These are phyloP conservation scores for Drosophila tripunctata DNA, from an alignment of 2,888 invertebrate species.

Conservation along the genomic window DNA sequence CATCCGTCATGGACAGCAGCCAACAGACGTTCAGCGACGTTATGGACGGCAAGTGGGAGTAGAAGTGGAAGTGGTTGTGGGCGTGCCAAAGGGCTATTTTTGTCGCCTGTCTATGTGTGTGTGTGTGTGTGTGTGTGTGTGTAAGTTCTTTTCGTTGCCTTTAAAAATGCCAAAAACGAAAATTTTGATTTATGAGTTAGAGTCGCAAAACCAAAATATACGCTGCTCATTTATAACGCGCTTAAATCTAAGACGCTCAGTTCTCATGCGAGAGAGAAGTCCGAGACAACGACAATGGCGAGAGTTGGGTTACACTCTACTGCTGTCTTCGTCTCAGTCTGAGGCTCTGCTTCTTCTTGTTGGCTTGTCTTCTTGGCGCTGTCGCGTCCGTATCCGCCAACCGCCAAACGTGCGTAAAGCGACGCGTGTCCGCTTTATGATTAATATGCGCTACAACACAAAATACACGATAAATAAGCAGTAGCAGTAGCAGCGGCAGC, in stretches of 20 bases:
- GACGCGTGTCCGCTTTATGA: constrained; percentile 80
- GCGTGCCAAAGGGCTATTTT: constrained; percentile 60
- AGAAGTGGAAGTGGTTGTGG: not conserved
- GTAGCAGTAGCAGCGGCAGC: constrained; percentile 12
- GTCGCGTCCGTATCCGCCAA: constrained; percentile 64
- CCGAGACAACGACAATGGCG: constrained; percentile 17
- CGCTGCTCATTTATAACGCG: constrained; percentile 78
- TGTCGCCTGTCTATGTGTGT: constrained; percentile 25
- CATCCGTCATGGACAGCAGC: constrained; percentile 76
- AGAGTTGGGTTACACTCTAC: constrained; percentile 48
- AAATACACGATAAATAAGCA: constrained; percentile 72
- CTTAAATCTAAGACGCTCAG: constrained; percentile 76
- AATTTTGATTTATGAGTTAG: constrained; percentile 74
- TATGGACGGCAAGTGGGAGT: not conserved
- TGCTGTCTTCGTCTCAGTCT: constrained; percentile 31
- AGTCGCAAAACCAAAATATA: constrained; percentile 67
- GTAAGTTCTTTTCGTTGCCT: constrained; percentile 52
- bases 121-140: constrained; percentile 18
- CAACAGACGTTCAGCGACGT: constrained; percentile 50
- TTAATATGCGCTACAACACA: constrained; percentile 78
- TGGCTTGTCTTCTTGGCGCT: constrained; percentile 64
- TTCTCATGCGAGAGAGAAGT: constrained; percentile 53
- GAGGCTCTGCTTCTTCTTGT: constrained; percentile 6
- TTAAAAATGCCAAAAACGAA: constrained; percentile 75
- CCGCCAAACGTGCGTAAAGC: constrained; percentile 78